These are phyloP conservation scores for Pentalonia nigronervosa DNA, from an alignment of 1,140 invertebrate genomes.

Conservation along the genomic window DNA sequence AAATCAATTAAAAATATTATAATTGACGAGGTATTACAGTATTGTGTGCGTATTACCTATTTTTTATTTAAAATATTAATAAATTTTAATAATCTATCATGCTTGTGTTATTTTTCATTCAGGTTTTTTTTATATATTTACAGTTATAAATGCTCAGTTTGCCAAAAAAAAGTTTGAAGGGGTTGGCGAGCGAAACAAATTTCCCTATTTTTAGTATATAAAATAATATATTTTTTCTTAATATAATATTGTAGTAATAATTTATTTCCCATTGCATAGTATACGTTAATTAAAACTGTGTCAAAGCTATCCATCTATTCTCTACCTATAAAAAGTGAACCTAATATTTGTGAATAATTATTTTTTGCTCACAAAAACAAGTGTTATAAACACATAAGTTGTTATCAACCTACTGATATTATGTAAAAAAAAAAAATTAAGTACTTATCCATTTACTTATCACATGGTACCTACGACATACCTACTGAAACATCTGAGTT, in stretches of 20 bases:
- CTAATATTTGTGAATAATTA: neutral
- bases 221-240: too few species aligned
- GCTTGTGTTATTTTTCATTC: neutral
- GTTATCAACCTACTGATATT: neutral
- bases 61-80: too few species aligned
- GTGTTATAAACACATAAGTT: neutral
- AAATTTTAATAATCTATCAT: neutral
- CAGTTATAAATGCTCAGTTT: neutral
- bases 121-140: too few species aligned
- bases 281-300: neutral
- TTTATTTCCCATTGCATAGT: neutral
- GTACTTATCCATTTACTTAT: neutral
- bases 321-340: neutral
- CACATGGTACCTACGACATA: neutral
- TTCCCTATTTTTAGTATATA: too few species aligned
- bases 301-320: neutral
- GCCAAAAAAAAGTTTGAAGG: neutral
- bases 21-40: neutral
- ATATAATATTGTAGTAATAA: neutral
- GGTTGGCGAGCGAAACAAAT: too few species aligned
- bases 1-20: neutral
- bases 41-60: too few species aligned
- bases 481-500: neutral
- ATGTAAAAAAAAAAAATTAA: neutral
- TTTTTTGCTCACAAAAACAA: neutral